phyloP scores from a whole-genome alignment of 2,113 vertebrate genomes.

The Synodontis membranacea region DNA sequence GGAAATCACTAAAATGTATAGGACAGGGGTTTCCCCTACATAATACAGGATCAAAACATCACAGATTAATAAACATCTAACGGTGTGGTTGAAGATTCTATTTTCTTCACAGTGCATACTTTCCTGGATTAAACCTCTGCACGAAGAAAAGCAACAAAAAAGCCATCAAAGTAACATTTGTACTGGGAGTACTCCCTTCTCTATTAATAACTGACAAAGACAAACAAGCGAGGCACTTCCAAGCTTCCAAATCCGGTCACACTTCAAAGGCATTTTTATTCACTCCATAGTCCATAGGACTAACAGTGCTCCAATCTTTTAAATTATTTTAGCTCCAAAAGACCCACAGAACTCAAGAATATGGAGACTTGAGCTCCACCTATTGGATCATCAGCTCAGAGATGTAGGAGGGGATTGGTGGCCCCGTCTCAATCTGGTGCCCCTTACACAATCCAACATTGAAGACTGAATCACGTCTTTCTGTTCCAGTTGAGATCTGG shows the following conservation, averaged over 20 bases:
- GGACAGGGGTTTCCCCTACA: background rate
- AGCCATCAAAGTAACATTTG: conserved; percentile 46
- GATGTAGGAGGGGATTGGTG: conserved; percentile 31
- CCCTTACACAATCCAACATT: conserved; percentile 15
- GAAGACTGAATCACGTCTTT: conserved; percentile 76
- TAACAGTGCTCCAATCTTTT: conserved; percentile 61
- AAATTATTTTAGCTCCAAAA: conserved; percentile 57
- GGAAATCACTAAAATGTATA: conserved; percentile 1
- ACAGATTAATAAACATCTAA: conserved; percentile 48
- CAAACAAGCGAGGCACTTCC: conserved; percentile 76
- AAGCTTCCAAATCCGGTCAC: conserved; percentile 60
- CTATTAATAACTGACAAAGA: conserved; percentile 59
- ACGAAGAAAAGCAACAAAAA: conserved; percentile 57
- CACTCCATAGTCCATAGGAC: conserved; percentile 75
- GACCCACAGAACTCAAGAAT: conserved; percentile 26
- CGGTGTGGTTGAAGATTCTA: conserved; percentile 58
- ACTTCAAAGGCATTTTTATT: conserved; percentile 58
- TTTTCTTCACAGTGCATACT: conserved; percentile 50
- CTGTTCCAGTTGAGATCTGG: conserved; percentile 91
- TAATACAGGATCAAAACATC: conserved; percentile 6
- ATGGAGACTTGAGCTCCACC: background rate
- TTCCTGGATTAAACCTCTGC: conserved; percentile 53
- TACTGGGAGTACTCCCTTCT: conserved; percentile 60
- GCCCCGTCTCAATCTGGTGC: conserved; percentile 54
- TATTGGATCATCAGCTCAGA: conserved; percentile 23